These are phyloP conservation scores for Calidris pygmaea DNA, from an alignment of 2,113 vertebrate species.

Conservation along the genomic window DNA sequence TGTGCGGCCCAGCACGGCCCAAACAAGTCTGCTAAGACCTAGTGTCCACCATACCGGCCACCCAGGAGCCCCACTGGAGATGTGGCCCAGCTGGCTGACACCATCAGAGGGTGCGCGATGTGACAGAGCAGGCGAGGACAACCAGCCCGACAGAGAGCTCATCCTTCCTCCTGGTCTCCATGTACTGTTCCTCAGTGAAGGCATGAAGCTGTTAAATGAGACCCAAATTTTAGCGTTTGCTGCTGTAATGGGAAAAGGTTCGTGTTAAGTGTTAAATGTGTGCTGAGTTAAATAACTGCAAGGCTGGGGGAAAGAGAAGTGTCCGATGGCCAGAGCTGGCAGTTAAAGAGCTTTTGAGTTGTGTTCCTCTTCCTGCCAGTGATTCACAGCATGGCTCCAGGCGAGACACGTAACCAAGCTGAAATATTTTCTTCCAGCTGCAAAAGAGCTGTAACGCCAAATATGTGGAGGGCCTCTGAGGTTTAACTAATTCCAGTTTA, in stretches of 20 bases:
- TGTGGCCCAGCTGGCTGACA: not conserved
- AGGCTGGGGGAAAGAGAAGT: not conserved
- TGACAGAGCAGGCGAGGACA: not conserved
- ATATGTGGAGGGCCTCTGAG: not conserved
- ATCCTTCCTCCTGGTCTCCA: fast-evolving
- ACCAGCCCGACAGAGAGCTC: not conserved
- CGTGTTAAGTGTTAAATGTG: not conserved
- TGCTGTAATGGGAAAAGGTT: not conserved
- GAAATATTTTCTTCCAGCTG: conserved; percentile 26
- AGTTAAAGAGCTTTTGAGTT: not conserved
- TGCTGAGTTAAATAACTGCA: not conserved
- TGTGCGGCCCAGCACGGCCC: not conserved
- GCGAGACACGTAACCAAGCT: not conserved
- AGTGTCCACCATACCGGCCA: not conserved
- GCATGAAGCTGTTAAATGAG: not conserved
- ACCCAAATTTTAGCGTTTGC: not conserved
- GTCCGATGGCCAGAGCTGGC: not conserved
- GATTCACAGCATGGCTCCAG: conserved; percentile 20
- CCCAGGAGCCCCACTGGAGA: not conserved
- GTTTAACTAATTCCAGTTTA: not conserved
- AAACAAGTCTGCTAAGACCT: not conserved
- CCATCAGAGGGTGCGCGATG: fast-evolving
- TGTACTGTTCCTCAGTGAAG: not conserved
- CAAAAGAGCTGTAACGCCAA: not conserved
- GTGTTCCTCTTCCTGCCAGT: conserved; percentile 22